Conservation (phyloP, 2,113 vertebrate species). For the Myodes glareolus region DNA sequence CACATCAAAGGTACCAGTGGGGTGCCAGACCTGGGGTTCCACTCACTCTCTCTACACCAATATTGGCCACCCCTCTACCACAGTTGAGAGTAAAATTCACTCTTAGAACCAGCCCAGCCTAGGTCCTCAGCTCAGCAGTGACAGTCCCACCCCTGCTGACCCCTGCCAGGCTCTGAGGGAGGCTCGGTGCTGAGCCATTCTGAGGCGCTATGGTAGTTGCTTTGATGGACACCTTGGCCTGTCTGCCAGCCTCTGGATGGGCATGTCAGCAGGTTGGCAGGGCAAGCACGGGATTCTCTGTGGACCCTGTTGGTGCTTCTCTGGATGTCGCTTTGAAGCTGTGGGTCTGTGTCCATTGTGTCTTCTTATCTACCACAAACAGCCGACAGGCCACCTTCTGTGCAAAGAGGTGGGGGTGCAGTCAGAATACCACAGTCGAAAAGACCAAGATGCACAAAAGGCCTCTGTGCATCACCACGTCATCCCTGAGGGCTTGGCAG, state of each 20-base stretch:
- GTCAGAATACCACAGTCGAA: not conserved
- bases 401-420: not conserved
- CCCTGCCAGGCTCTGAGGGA: not conserved
- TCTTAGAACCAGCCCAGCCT: not conserved
- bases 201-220: not conserved
- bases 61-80: too few relatives aligned
- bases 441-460: not conserved
- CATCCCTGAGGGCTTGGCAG: not conserved
- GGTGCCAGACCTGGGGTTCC: not conserved
- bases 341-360: not conserved
- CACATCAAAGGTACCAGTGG: not conserved
- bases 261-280: accelerated
- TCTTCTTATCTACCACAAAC: not conserved
- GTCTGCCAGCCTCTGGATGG: not conserved
- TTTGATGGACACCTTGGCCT: not conserved
- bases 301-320: not conserved
- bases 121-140: not conserved
- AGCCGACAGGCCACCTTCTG: not conserved
- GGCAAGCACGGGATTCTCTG: accelerated
- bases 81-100: accelerated
- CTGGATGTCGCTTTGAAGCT: not conserved
- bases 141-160: not conserved
- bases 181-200: not conserved
- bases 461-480: not conserved
- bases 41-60: not conserved